Base-by-base conservation (phyloP, 92 coral and sea anemone species). In the Palythoa grandis region DNA sequence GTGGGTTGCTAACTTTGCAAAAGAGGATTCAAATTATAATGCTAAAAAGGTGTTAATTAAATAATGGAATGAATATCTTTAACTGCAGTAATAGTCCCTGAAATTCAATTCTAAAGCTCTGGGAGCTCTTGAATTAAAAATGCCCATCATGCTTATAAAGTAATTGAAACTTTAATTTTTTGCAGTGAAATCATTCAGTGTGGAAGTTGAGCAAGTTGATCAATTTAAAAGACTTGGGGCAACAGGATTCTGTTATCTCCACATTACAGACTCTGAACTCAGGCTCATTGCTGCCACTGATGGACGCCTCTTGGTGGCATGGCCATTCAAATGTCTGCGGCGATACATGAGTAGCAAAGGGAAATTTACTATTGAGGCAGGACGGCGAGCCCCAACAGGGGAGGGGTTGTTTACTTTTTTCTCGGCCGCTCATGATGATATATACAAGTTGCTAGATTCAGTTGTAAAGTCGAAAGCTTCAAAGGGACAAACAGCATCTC, bases 251-350 rank as follows among this genome's bases (percentile, higher is more conserved):
- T 97, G 99, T 43, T 95, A 95, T 48, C 91, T 97, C 16, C 95
- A 93, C 74, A 87, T 97, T 70, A 91, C 98, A 29, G 95, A 97
- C 74, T 88, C 86, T 57, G 99, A 97, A 47, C 86, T 97, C 79
- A 91, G 98, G 22, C 95, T 97, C 48, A 88, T 93, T 20, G 91
- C 94, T 57, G 95, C 95, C 3, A 88, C 87, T 78, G 96, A 97
- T 89, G 98, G 99, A 40, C 88, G 90, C 50, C 94, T 95, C 20
- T 88, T 95, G n/a, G 93, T 95, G 29, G 87, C 98, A 39, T 97
- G 99, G 99, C 99, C 99, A 1, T 95, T 97, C 83, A 95, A 95
- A 58, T 97, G 99, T 79, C 92, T 97, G 25, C 85, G 99, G 23
- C 84, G 99, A 53, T 97, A 97, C 87, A 97, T 95, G 96, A 93